Conservation (phyloP, 2,113 vertebrate genomes). For the Crotalus helleri region DNA sequence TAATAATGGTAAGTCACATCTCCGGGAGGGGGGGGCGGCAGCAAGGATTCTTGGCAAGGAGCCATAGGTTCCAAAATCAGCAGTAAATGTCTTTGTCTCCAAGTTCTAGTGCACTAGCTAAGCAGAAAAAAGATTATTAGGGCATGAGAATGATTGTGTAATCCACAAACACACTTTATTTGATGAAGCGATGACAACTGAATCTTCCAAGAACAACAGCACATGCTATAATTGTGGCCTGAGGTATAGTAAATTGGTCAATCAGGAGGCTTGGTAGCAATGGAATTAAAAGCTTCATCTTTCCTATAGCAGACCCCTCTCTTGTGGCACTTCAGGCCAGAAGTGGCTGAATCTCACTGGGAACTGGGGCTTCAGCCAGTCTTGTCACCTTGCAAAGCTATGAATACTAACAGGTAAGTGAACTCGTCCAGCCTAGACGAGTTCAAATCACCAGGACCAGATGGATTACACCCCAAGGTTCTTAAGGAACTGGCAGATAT, state of each 20-base stretch:
- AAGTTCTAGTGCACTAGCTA: constrained; percentile 47
- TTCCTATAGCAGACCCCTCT: background rate
- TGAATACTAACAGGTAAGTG: background rate
- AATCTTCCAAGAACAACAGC: constrained; percentile 43
- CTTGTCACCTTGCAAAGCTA: background rate
- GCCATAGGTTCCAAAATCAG: constrained; percentile 48
- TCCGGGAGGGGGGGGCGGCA: background rate
- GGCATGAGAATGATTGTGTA: constrained; percentile 50
- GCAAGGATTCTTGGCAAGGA: constrained; percentile 48
- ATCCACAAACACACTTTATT: constrained; percentile 62
- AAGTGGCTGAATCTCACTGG: background rate
- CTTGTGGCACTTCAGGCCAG: background rate
- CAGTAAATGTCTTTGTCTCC: constrained; percentile 62
- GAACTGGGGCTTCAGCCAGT: background rate
- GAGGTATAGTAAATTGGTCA: background rate
- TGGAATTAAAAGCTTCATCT: background rate
- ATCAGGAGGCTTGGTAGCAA: background rate
- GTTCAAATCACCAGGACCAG: too few species aligned
- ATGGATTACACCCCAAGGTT: too few species aligned
- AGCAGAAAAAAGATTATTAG: constrained; percentile 61
- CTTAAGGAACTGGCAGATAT: too few species aligned
- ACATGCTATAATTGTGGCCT: fast-evolving
- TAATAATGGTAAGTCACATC: constrained; percentile 38
- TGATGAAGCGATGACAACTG: constrained; percentile 64
- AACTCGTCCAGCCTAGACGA: too few species aligned